Percentiles rank a stretch among this genome's conserved stretches.
Evolutionary conservation across 2,113 vertebrate genomes (phyloP).

Genomic region (Rhea pennata): DNA sequence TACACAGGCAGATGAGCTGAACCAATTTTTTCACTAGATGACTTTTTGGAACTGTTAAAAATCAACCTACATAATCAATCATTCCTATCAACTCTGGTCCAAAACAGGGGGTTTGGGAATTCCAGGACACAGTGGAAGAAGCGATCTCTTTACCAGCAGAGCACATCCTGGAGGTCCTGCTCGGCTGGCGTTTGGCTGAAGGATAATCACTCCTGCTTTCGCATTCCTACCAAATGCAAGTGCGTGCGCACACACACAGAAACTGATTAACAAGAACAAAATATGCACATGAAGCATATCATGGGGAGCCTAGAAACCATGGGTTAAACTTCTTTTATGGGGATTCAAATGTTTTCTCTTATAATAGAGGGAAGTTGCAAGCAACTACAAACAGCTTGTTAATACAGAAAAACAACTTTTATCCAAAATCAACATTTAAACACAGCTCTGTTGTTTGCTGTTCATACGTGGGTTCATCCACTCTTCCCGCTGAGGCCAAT

Average conservation of each 20-base stretch:
- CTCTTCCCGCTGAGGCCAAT: slow-evolving; percentile 47
- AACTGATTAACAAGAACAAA: slow-evolving; percentile 9
- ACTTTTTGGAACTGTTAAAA: not conserved
- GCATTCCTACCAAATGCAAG: not conserved
- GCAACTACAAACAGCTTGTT: slow-evolving; percentile 54
- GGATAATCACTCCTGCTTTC: not conserved
- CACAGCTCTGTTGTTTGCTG: slow-evolving; percentile 58
- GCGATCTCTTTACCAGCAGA: not conserved
- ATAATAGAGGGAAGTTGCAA: slow-evolving; percentile 31
- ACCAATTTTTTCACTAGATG: not conserved
- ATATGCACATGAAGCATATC: not conserved
- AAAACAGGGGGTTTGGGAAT: slow-evolving; percentile 16
- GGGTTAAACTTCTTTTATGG: slow-evolving; percentile 43
- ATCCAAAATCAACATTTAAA: slow-evolving; percentile 61
- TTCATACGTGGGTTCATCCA: slow-evolving; percentile 62
- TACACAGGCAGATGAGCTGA: not conserved
- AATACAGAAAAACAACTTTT: not conserved
- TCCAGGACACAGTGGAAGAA: not conserved
- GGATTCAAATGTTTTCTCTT: not conserved
- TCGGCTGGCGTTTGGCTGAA: not conserved
- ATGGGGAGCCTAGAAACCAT: not conserved
- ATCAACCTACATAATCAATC: slow-evolving; percentile 34
- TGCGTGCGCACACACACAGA: not conserved
- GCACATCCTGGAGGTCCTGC: not conserved
- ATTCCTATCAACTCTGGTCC: not conserved